Base-by-base conservation (phyloP, 1,140 invertebrate genomes). In the Calephelis virginiensis region DNA sequence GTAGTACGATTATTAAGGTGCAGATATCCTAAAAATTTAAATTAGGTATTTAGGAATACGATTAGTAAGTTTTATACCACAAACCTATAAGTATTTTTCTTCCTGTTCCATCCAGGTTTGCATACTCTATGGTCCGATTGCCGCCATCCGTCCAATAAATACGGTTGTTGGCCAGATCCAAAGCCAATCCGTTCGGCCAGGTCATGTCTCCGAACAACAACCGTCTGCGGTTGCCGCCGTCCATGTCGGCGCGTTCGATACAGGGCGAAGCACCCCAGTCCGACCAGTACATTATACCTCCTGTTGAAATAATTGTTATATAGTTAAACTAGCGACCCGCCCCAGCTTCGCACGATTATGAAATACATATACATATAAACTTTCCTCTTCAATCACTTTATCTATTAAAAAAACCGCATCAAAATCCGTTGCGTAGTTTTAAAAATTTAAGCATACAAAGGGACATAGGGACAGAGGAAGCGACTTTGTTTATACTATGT, bases 221-320 rank as follows among this genome's bases (percentile, higher is more conserved):
- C 6, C 93, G 85, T 43, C 89, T 89, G 7, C 97, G 91, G 37
- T 94, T 92, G 5, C 93, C 93, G 0, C 98, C 97, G 88, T 99
- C 97, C 97, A 99, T 97, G 40, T 94, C 94, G 17, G 97, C 96
- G 43, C 94, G 92, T 86, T 98, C 97, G 59, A 98, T 98, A 80
- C 95, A 94, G 1, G 96, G 94, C 38, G 93, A 91, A 40, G 93
- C 91, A 1, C 97, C 96, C 97, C 97, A 98, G 80, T 98, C 97
- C 11, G 95, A 96, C 97, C 97, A 98, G 78, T 96, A 98, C 94
- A 98, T 95, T 6, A 93, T 83, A 6, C 95, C 95, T 77, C 88
- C 95, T 95, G 75, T 8, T 75, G 14, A 49, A 11, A 40, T 47
- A 53, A 47, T 46, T 48, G 45, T 56, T 0, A 8, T 38, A n/a